Conservation (phyloP, 2,113 vertebrate species). For the Otis tarda region DNA sequence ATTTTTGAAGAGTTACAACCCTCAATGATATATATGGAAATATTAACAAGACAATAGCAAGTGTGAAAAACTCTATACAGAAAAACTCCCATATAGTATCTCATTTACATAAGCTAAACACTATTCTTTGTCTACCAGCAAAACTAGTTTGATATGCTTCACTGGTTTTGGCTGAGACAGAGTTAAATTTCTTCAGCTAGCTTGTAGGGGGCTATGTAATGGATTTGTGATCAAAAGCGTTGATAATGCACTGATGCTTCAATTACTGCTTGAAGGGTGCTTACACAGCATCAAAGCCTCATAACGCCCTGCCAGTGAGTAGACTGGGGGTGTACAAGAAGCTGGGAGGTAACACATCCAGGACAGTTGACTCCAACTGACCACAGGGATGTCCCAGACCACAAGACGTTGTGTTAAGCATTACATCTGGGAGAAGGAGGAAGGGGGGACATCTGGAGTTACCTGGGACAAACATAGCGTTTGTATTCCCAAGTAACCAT, state of each 20-base stretch:
- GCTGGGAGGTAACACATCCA: neutral
- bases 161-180: neutral
- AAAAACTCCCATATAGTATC: neutral
- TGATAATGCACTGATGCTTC: neutral
- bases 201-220: neutral
- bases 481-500: neutral
- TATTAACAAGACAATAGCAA: neutral
- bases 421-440: neutral
- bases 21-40: neutral
- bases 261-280: neutral
- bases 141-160: neutral
- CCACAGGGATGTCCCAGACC: neutral
- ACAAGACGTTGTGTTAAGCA: accelerated
- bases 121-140: neutral
- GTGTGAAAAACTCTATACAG: neutral
- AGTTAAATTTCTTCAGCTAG: neutral
- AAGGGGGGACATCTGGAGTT: too few relatives aligned
- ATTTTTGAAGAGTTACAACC: neutral
- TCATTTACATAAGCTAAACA: neutral
- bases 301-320: accelerated
- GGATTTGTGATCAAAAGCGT: neutral
- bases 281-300: neutral
- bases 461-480: neutral
- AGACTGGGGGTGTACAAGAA: neutral
- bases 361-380: neutral